phyloP scores from a whole-genome alignment of 64 coral and sea anemone species.

The Stichodactyla mertensii region DNA sequence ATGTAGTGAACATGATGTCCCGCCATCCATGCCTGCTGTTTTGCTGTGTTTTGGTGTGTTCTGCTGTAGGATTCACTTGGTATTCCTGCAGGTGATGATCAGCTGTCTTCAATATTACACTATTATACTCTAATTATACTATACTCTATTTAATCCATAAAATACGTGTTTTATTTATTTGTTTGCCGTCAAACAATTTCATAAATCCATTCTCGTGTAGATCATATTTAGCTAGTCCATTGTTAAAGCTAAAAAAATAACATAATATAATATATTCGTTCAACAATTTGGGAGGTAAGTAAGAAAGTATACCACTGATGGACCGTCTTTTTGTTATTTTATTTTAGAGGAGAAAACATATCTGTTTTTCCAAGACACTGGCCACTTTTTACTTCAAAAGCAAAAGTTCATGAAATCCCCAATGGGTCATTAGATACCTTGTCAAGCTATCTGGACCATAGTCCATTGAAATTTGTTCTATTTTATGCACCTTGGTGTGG shows the following conservation, averaged over 20 bases:
- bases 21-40: constrained; percentile 4
- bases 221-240: too few species aligned
- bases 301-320: neutral
- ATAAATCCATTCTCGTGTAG: too few species aligned
- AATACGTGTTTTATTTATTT: neutral
- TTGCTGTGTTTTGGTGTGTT: neutral
- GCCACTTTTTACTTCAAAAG: constrained; percentile 36
- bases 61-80: neutral
- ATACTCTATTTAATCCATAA: too few species aligned
- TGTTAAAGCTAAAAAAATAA: too few species aligned
- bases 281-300: too few species aligned
- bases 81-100: neutral
- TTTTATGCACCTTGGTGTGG: constrained; percentile 93
- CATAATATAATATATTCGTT: too few species aligned
- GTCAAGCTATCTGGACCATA: constrained; percentile 25
- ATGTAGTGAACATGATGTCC: constrained; percentile 6
- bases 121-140: neutral
- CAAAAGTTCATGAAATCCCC: constrained; percentile 51
- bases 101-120: neutral
- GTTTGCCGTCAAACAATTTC: too few species aligned
- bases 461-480: constrained; percentile 59
- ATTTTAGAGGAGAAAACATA: constrained; percentile 30
- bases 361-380: constrained; percentile 25
- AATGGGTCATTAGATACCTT: constrained; percentile 78
- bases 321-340: neutral